Conservation (phyloP, 2,797 vertebrate genomes). For the Leptatherina wallacei region DNA sequence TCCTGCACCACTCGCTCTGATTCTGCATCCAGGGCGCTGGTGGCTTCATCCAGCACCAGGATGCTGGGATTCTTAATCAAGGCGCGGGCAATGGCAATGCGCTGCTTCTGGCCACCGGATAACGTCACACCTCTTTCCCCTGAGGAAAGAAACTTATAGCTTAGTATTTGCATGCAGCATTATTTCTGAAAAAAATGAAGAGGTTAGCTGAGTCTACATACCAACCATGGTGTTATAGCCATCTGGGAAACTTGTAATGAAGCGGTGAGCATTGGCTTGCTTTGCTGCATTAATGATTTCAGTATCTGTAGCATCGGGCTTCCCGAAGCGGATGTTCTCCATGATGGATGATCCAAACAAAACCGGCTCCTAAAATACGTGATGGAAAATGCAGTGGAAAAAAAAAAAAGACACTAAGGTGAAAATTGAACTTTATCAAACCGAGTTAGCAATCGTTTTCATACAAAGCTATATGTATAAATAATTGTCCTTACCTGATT, state of each 20-base stretch:
- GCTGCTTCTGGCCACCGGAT: conserved; percentile 97
- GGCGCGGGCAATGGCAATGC: conserved; percentile 93
- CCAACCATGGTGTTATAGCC: conserved; percentile 92
- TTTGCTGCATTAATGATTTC: conserved; percentile 89
- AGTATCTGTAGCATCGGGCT: conserved; percentile 86
- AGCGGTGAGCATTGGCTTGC: conserved; percentile 91
- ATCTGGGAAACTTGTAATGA: conserved; percentile 91
- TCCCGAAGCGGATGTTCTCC: conserved; percentile 97
- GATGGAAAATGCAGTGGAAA: neutral
- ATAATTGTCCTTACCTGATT: conserved; percentile 86
- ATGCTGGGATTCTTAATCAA: conserved; percentile 91
- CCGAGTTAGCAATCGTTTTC: neutral
- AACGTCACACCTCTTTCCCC: conserved; percentile 92
- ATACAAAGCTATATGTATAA: neutral
- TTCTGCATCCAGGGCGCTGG: conserved; percentile 92
- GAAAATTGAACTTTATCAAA: neutral
- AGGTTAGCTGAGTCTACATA: conserved; percentile 66
- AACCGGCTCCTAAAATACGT: conserved; percentile 88
- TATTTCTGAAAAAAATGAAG: neutral
- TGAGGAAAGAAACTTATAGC: conserved; percentile 48
- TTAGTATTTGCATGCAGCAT: conserved; percentile 17
- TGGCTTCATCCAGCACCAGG: conserved; percentile 94
- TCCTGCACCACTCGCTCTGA: conserved; percentile 92
- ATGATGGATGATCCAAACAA: conserved; percentile 92
- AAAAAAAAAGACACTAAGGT: neutral